These are phyloP conservation scores for Nezara viridula DNA, from an alignment of 2,888 invertebrate species.

Conservation along the genomic window DNA sequence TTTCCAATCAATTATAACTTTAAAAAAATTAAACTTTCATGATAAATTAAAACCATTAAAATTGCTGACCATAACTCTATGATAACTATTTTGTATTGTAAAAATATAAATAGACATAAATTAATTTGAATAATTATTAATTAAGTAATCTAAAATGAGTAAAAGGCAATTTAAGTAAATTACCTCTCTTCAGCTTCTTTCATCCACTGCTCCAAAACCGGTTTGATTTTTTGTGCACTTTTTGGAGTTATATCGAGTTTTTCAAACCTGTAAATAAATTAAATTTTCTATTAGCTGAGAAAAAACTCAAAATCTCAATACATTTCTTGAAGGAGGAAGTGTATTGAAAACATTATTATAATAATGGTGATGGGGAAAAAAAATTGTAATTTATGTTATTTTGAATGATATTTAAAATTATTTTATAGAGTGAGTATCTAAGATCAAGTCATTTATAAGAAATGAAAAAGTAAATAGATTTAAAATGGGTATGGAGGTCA, in stretches of 20 bases:
- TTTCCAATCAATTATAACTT: no score
- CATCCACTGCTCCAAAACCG: constrained; percentile 99
- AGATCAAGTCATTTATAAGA: no score
- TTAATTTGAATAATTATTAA: constrained; percentile 54
- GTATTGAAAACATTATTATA: neutral
- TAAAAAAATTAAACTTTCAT: no score
- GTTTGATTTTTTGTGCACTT: constrained; percentile 99
- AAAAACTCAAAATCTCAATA: neutral
- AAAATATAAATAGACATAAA: neutral
- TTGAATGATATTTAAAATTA: no score
- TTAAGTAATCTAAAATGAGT: neutral
- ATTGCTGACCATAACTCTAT: neutral
- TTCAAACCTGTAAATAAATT: constrained; percentile 88
- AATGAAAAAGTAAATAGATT: neutral
- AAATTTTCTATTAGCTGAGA: neutral
- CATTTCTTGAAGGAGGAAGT: neutral
- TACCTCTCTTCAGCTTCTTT: constrained; percentile 98
- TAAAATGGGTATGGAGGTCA: neutral
- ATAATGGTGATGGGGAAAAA: neutral
- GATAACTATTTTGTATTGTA: neutral
- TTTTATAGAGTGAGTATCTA: no score
- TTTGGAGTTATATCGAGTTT: constrained; percentile 99
- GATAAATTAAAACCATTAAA: no score
- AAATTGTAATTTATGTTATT: no score
- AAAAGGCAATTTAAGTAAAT: constrained; percentile 45